Evolutionary conservation across 2,888 invertebrate species (phyloP), one percentile per base, ranked within the genome.

Genomic region (Troglohyphantes excavatus): DNA sequence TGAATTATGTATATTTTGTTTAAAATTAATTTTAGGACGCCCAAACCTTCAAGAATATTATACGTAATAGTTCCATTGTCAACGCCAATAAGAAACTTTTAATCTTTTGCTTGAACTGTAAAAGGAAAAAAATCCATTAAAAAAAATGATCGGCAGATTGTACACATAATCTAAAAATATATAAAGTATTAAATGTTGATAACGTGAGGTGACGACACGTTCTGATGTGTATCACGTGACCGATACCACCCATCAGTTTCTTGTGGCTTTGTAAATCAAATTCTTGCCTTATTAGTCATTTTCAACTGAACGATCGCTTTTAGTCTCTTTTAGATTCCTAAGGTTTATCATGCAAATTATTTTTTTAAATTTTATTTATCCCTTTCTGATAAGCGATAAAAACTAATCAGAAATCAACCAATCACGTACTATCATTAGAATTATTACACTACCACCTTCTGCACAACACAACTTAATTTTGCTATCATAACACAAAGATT

Each of bases 391-490:
- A 65, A 26, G 23, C 23, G 23, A 23, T 65, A 27, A 17, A 23
- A 65, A 3, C 23, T 19, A 65, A 65, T 26, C 26, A 7, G 13
- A 23, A 65, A 53, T 23, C 23, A 65, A 26, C 65, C 78, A 78
- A 78, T 78, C 63, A 78, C 39, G 23, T 39, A 63, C 33, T 29
- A 78, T 63, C 63, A 23, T 33, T 26, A n/a, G 19, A 63, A 78
- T 17, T 63, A 78, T 17, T 33, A n/a, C 53, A 63, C 39, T 78
- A 63, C 63, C 76, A 21, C 76, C 63, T 78, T 63, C 63, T 63
- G 63, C 39, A 21, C 63, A 78, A 78, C 76, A 63, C 76, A 63
- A 63, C 76, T 78, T 78, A 61, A 61, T 61, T 63, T 63, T 76
- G 63, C 33, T 21, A 78, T 59, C 76, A 76, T 17, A 75, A 61